Evolutionary conservation across 2,888 invertebrate species (phyloP), one percentile per base, ranked within the genome.

Genomic region (Diogma glabrata): DNA sequence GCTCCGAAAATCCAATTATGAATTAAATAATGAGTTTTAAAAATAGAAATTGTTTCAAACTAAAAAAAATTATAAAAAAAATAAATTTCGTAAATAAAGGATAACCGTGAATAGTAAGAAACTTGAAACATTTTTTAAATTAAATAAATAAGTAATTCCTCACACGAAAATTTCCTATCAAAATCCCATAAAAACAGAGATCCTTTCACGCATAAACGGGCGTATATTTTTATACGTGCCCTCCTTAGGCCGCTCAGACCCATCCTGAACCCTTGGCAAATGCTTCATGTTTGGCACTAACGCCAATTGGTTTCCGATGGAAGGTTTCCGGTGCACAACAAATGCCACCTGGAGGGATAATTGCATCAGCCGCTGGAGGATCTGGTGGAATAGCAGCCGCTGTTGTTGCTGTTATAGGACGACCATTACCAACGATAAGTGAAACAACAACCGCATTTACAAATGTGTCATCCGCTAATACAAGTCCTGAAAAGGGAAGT

Each of bases 401-500:
- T 10, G 82, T 83, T n/a, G 82, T 82, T 24, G 77, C 79, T 17
- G 79, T 80, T 53, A 80, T 81, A 56, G 81, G 80, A 33, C 72
- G 84, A 53, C 84, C 85, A 2, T 67, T 84, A 55, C 84, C 84
- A 12, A 85, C 84, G 51, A 81, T 84, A 60, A 79, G 81, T 5
- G 82, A 83, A 53, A 69, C 69, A 4, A 82, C 83, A 16, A 84
- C 85, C 40, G 84, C 84, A 52, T 82, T 84, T 65, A 83, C 82
- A 24, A 82, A 77, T 59, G 79, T 80, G 46, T 82, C 81, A 51
- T 84, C 82, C 20, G 80, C 81, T 60, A 84, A 84, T 65, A 82
- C 84, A 36, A 83, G 83, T 62, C 85, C 85, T 5, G 86, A 85
- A 63, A 84, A 83, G 64, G 81, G 81, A 47, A 82, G 82, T 2